Evolutionary conservation across 2,113 vertebrate genomes (phyloP), one percentile per base, ranked within the genome.

Genomic region (Tor tambroides): DNA sequence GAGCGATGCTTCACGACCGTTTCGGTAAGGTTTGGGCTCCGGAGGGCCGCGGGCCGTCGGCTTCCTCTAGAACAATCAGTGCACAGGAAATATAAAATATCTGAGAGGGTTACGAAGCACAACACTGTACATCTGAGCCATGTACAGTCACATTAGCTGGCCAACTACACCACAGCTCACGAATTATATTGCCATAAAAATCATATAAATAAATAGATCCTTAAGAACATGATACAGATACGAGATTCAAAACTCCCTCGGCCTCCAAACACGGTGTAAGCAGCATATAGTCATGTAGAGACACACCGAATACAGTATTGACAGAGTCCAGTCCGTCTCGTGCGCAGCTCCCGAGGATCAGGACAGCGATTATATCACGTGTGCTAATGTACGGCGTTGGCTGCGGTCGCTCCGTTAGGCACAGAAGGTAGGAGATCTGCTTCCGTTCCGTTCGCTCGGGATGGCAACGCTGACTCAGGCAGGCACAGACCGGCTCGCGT

Each of bases 111-210:
- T 83, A 83, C 72, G 61, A 67, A 87, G 69, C n/a, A 90, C 86
- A 88, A 87, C 83, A 83, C 69, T 49, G 26, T 83, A 90, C 86
- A 90, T 65, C 77, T 77, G 56, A 85, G 88, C 74, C 84, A 87
- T 86, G 89, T 84, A 87, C 89, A 87, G 87, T 89, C 79, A 90
- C 87, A 32, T 89, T 89, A 89, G 89, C 87, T 90, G 80, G 85
- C 78, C 89, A 89, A 90, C 88, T 87, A 90, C 88, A 90, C 80
- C 88, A 90, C 85, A 87, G 86, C 84, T 88, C 83, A 80, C 87
- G 23, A 84, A 88, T 87, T 85, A 90, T 87, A 88, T 79, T 79
- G 78, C 85, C 85, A 85, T 87, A 89, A 80, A 86, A 83, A 90
- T 65, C 85, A 67, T 54, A 87, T 69, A 87, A 90, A 69, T 80